Evolutionary conservation across 2,797 vertebrate genomes (phyloP).

Genomic region (Alosa sapidissima): DNA sequence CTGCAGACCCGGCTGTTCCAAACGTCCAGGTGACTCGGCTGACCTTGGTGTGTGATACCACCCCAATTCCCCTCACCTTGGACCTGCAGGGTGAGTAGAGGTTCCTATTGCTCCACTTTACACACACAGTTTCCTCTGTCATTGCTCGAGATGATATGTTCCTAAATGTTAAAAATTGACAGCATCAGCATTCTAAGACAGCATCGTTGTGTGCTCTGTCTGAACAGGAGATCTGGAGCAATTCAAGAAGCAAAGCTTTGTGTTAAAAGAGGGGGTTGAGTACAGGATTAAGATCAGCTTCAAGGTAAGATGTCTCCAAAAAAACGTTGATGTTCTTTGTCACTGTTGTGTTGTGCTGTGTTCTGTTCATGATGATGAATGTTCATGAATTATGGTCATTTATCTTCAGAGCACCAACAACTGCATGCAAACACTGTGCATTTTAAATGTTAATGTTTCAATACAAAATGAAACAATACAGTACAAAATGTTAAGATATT

Average conservation of each 20-base stretch:
- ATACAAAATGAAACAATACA: no score
- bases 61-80: slow-evolving; percentile 81
- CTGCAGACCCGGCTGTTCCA: slow-evolving; percentile 74
- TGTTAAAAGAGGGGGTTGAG: slow-evolving; percentile 92
- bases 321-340: neutral
- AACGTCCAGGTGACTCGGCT: slow-evolving; percentile 90
- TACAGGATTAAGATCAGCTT: slow-evolving; percentile 96
- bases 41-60: slow-evolving; percentile 81
- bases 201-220: neutral
- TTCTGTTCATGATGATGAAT: neutral
- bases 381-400: neutral
- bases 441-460: no score
- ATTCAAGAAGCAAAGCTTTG: slow-evolving; percentile 86
- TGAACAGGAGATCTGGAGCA: slow-evolving; percentile 82
- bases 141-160: no score
- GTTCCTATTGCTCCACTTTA: neutral
- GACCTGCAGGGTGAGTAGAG: slow-evolving; percentile 87
- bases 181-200: no score
- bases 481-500: no score
- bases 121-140: neutral
- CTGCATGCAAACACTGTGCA: neutral
- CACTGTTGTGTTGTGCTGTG: neutral
- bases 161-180: no score
- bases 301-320: slow-evolving; percentile 74
- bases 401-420: neutral